phyloP scores from a whole-genome alignment of 2,113 vertebrate genomes.

The Chunga burmeisteri region DNA sequence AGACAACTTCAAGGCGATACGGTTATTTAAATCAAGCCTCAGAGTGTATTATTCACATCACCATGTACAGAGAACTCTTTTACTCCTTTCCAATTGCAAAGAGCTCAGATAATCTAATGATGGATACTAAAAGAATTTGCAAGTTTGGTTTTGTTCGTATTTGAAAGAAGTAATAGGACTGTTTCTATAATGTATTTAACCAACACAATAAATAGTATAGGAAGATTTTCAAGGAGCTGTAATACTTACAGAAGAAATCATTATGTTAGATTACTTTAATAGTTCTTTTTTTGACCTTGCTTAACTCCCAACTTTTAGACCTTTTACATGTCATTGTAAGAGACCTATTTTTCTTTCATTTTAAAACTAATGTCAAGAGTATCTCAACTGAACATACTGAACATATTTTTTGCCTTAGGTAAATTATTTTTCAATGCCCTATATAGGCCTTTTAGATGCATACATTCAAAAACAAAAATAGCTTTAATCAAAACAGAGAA shows the following conservation, averaged over 20 bases:
- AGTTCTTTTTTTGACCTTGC: background rate
- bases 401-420: background rate
- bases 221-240: background rate
- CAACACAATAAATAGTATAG: background rate
- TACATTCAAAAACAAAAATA: background rate
- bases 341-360: background rate
- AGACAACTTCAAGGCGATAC: slow-evolving; percentile 39
- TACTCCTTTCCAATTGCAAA: background rate
- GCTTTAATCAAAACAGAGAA: slow-evolving; percentile 1
- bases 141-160: background rate
- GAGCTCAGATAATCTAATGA: background rate
- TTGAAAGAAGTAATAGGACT: background rate
- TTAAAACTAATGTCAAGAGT: background rate
- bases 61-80: background rate
- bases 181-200: background rate
- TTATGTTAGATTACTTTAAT: background rate
- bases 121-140: background rate
- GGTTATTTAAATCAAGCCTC: slow-evolving; percentile 48
- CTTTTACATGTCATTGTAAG: background rate
- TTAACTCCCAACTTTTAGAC: background rate
- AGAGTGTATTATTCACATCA: background rate
- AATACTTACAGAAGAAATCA: background rate
- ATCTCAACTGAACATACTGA: background rate
- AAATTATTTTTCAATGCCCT: background rate
- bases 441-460: background rate